These are phyloP conservation scores for Clarias magur DNA, from an alignment of 2,113 vertebrate genomes.

Conservation along the genomic window DNA sequence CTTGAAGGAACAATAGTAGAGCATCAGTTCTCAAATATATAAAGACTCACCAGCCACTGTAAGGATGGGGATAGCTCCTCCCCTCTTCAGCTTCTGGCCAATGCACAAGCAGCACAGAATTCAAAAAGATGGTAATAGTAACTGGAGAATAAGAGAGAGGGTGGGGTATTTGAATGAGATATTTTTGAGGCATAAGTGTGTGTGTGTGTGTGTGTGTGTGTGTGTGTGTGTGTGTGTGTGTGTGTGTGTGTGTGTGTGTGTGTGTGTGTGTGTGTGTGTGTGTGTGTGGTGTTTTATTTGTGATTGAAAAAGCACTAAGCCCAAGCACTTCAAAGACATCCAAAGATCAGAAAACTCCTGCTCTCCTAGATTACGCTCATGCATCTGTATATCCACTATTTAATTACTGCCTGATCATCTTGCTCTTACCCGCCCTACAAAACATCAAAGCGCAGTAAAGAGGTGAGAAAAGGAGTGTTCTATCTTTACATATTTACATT, in stretches of 20 bases:
- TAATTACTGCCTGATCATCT: constrained; percentile 81
- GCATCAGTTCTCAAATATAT: constrained; percentile 78
- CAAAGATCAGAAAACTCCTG: constrained; percentile 80
- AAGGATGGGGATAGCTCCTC: constrained; percentile 69
- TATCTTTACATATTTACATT: background rate
- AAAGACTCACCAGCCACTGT: constrained; percentile 67
- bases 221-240: too few relatives aligned
- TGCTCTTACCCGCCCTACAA: constrained; percentile 77
- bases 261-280: constrained; percentile 57
- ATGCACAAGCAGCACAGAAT: constrained; percentile 85
- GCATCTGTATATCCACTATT: constrained; percentile 76
- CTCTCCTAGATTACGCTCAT: constrained; percentile 87
- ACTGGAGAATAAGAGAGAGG: constrained; percentile 67
- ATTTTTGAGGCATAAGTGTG: background rate
- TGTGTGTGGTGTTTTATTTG: constrained; percentile 70
- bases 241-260: too few relatives aligned
- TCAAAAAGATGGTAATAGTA: constrained; percentile 79
- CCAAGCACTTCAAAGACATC: constrained; percentile 81
- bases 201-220: constrained; percentile 44
- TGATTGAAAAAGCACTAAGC: constrained; percentile 78
- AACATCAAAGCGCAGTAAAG: constrained; percentile 59
- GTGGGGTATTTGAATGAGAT: background rate
- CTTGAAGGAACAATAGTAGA: constrained; percentile 71
- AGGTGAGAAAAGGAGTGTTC: background rate
- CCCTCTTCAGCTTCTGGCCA: constrained; percentile 65